Conservation (phyloP, 92 coral and sea anemone genomes). For the Palythoa grandis region DNA sequence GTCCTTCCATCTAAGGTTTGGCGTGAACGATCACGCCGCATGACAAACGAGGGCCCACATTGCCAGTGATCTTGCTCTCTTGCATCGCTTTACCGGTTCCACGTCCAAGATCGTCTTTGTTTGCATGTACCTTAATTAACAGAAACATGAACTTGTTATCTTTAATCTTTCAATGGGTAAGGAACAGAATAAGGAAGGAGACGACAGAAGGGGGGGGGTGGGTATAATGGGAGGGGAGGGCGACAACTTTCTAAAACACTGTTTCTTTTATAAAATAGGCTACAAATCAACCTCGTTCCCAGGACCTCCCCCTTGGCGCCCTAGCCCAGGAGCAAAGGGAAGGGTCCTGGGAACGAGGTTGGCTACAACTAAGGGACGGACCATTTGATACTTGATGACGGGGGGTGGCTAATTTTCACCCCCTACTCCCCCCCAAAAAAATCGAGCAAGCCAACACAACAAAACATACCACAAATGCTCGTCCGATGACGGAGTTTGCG, state of each 20-base stretch:
- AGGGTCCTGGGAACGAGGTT: no score
- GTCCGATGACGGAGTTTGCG: constrained; percentile 10
- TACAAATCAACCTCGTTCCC: no score
- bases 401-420: no score
- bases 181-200: background rate
- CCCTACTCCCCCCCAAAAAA: background rate
- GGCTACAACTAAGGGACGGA: no score
- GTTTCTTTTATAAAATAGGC: no score
- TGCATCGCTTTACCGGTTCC: constrained; percentile 36
- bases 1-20: background rate
- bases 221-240: no score
- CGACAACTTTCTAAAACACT: no score
- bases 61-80: constrained; percentile 54
- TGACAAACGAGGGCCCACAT: constrained; percentile 57
- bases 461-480: constrained; percentile 39
- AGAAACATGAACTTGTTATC: background rate
- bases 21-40: constrained; percentile 55
- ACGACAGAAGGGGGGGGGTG: no score
- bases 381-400: background rate
- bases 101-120: constrained; percentile 54
- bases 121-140: constrained; percentile 49
- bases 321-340: no score
- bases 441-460: background rate
- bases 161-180: background rate
- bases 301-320: no score